Percentiles rank a stretch among this genome's conserved stretches.
Conservation (phyloP, 2,797 vertebrate species). For the Labroides dimidiatus region DNA sequence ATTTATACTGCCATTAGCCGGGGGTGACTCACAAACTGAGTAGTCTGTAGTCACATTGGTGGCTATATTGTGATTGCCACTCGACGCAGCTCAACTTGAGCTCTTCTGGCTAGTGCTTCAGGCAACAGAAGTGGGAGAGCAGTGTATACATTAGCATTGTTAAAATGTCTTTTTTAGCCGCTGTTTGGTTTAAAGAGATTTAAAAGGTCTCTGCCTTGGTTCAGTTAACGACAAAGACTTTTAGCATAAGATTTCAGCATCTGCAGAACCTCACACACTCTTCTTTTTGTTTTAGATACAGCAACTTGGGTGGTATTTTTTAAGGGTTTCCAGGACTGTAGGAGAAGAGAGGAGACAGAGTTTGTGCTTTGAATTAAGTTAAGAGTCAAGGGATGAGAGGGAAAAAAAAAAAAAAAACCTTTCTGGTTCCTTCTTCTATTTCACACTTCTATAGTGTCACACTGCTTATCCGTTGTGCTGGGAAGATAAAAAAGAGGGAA, state of each 20-base stretch:
- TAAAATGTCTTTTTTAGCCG: constrained; percentile 13
- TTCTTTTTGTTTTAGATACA: constrained; percentile 19
- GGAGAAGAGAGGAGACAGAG: constrained; percentile 7
- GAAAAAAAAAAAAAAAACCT: constrained; percentile 17
- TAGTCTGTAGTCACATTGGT: constrained; percentile 42
- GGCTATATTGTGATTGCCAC: constrained; percentile 52
- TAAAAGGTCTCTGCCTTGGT: background rate
- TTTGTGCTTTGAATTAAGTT: constrained; percentile 23
- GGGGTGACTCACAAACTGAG: constrained; percentile 51
- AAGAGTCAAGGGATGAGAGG: constrained; percentile 6
- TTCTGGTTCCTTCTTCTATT: constrained; percentile 33
- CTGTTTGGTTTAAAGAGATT: constrained; percentile 2
- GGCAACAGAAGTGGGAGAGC: constrained; percentile 13
- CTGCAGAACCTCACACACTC: background rate
- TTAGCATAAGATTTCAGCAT: constrained; percentile 12
- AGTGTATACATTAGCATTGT: constrained; percentile 10
- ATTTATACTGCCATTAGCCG: constrained; percentile 63
- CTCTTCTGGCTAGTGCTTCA: constrained; percentile 23
- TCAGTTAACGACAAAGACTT: constrained; percentile 25
- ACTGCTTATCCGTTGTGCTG: constrained; percentile 25
- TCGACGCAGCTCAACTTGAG: constrained; percentile 46
- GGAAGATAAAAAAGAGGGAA: constrained; percentile 31
- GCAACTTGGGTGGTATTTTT: constrained; percentile 25
- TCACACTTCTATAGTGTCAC: constrained; percentile 29
- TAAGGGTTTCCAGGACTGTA: constrained; percentile 18